Percentiles rank a stretch among this genome's conserved stretches.
Evolutionary conservation across 2,113 vertebrate species (phyloP).

Genomic region (Strix aluco): DNA sequence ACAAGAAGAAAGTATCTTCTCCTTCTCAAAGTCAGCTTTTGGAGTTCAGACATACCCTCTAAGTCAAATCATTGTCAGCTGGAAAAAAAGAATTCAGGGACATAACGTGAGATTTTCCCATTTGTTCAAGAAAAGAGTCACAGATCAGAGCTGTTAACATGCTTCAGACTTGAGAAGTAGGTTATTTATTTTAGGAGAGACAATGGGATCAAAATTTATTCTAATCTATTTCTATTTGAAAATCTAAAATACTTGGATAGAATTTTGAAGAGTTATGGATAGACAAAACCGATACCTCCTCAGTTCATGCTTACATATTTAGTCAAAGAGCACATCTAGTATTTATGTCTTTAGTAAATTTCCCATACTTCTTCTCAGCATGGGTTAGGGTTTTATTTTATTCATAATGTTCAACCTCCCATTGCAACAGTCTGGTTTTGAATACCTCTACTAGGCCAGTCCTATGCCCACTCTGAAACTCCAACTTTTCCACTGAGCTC

Average conservation of each 20-base stretch:
- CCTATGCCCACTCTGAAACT: not conserved
- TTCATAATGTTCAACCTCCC: not conserved
- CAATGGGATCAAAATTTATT: not conserved
- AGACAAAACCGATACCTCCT: not conserved
- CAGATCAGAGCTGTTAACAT: not conserved
- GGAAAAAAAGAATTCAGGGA: not conserved
- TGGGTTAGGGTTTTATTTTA: not conserved
- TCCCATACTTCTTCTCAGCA: not conserved
- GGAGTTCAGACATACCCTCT: not conserved
- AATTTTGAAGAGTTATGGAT: not conserved
- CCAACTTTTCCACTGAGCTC: not conserved
- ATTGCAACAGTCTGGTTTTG: not conserved
- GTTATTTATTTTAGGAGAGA: not conserved
- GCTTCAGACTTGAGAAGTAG: not conserved
- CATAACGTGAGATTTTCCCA: not conserved
- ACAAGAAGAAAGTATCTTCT: not conserved
- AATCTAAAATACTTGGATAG: not conserved
- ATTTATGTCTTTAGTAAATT: not conserved
- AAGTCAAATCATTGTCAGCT: not conserved
- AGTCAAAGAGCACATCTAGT: not conserved
- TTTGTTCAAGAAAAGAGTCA: not conserved
- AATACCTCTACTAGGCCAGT: not conserved
- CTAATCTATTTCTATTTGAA: not conserved
- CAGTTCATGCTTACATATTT: not conserved
- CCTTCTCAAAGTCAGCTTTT: not conserved